phyloP scores from a whole-genome alignment of 2,113 vertebrate species.

The pig (Sus scrofa) region T2T-Sscrofa CM000828.6:34494501-34495000 shows the following conservation, averaged over 20 bases:
- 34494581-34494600: background rate
- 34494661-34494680: background rate
- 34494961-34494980: no score
- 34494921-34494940: no score
- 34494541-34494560: conserved; percentile 20
- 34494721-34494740: background rate
- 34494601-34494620: background rate
- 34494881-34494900: no score
- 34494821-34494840: no score
- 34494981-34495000: background rate
- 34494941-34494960: no score
- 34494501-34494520: background rate
- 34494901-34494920: no score
- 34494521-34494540: background rate
- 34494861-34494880: no score
- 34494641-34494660: background rate
- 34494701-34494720: background rate
- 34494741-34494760: no score
- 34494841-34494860: no score
- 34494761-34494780: no score
- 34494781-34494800: no score
- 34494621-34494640: background rate
- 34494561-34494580: background rate
- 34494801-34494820: no score
- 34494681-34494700: background rate